Percentiles rank a stretch among this genome's conserved stretches.
These are phyloP conservation scores for Drepana arcuata DNA, from an alignment of 1,140 invertebrate species.

Conservation along the genomic window DNA sequence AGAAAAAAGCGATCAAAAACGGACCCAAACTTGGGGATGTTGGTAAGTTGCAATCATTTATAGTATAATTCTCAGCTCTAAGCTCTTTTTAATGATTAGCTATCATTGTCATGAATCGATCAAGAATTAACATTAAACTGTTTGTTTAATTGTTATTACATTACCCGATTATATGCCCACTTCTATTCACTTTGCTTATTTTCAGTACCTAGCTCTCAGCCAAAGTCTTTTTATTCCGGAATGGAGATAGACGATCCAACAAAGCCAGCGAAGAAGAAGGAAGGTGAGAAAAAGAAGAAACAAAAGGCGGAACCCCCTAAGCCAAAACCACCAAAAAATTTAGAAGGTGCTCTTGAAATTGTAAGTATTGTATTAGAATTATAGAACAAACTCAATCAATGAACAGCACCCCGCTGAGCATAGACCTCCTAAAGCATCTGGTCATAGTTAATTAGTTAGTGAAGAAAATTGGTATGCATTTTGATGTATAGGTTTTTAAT, in stretches of 20 bases:
- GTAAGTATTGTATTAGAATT: too few species aligned
- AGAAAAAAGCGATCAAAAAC: constrained; percentile 68
- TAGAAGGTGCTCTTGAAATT: constrained; percentile 76
- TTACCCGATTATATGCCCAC: too few species aligned
- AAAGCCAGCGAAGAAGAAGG: constrained; percentile 61
- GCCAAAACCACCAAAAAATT: constrained; percentile 76
- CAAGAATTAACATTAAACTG: too few species aligned
- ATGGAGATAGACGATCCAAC: constrained; percentile 65
- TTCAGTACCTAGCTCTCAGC: constrained; percentile 46
- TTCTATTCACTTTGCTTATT: constrained; percentile 5
- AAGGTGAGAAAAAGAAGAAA: constrained; percentile 63
- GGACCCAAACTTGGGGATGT: constrained; percentile 56
- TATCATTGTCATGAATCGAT: too few species aligned
- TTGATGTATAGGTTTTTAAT: too few species aligned
- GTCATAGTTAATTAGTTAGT: too few species aligned
- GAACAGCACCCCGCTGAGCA: too few species aligned
- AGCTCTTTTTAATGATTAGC: too few species aligned
- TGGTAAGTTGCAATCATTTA: constrained; percentile 27
- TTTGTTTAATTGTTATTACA: too few species aligned
- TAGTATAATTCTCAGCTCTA: background rate
- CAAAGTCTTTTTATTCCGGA: constrained; percentile 52
- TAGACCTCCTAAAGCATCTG: too few species aligned
- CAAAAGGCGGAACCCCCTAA: constrained; percentile 70
- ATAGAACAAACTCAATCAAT: too few species aligned
- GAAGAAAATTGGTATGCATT: too few species aligned